Evolutionary conservation across 2,113 vertebrate species (phyloP), one percentile per base, ranked within the genome.

Genomic region (Pogona vitticeps): DNA sequence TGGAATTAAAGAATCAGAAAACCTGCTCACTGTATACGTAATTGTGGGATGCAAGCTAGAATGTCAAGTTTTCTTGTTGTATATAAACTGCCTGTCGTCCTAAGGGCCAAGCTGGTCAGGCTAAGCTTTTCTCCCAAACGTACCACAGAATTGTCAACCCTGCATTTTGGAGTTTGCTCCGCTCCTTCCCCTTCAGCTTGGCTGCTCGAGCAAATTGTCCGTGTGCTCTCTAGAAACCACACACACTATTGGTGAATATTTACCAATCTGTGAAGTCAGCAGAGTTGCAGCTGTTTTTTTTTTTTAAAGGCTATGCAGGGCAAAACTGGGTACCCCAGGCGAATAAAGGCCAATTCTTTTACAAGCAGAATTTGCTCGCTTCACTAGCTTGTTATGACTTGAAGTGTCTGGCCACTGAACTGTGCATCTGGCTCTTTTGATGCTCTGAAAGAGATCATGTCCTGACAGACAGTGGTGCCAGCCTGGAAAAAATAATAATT

Each of bases 361-460:
- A 93, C 92, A 95, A 94, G 94, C 91, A 94, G 93, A 94, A 95
- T 96, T 95, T 95, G 85, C 89, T 95, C 56, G 85, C 94, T 94
- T 94, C 91, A 92, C 90, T 93, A 82, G 88, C 91, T 95, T 94
- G 94, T 96, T 96, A 94, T 95, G 94, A 95, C 95, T 96, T 95
- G 93, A 95, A 93, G 93, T 92, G 93, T 94, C 94, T 94, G 93
- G 91, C 85, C 63, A 75, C 94, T 95, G 91, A 94, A 83, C 89
- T 94, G 46, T 89, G 91, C 94, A 91, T 95, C 91, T 95, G 93
- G 90, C 91, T 95, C 92, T 94, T 94, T 96, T 94, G 94, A 82
- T 95, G 88, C 86, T 93, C 85, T 95, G 91, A 95, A 95, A 94
- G 90, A 94, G 93, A 86, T 93, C 0, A 2, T 42, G 75, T 58